These are phyloP conservation scores for Trichomycterus rosablanca DNA, from an alignment of 2,113 vertebrate genomes.

Conservation along the genomic window DNA sequence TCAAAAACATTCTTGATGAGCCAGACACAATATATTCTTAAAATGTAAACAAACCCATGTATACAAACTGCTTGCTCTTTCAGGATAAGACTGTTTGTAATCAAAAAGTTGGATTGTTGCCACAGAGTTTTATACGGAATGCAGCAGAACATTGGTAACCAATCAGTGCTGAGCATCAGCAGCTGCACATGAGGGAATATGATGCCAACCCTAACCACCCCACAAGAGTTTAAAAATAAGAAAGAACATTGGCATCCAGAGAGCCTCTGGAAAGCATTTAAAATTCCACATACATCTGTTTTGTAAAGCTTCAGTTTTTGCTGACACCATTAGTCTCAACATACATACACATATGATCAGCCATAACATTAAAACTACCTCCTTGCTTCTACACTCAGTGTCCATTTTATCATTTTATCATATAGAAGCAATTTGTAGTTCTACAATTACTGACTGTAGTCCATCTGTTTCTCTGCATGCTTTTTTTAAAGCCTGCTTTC, in stretches of 20 bases:
- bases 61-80: not conserved
- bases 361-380: too few species aligned
- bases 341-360: too few species aligned
- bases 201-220: slow-evolving; percentile 12
- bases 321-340: too few species aligned
- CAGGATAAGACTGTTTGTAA: slow-evolving; percentile 25
- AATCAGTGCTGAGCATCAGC: slow-evolving; percentile 6
- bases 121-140: slow-evolving; percentile 10
- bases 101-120: slow-evolving; percentile 13
- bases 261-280: slow-evolving; percentile 30
- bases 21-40: not conserved
- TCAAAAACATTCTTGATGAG: too few species aligned
- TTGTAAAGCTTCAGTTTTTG: too few species aligned
- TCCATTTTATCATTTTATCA: too few species aligned
- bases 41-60: not conserved
- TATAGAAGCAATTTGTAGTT: too few species aligned
- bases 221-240: slow-evolving; percentile 23
- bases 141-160: slow-evolving; percentile 5
- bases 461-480: too few species aligned
- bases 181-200: slow-evolving; percentile 3
- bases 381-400: too few species aligned
- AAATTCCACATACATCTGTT: not conserved
- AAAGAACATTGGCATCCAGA: slow-evolving; percentile 16
- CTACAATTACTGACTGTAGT: too few species aligned
- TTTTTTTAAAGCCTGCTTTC: too few species aligned